These are phyloP conservation scores for Nemopilema nomurai DNA, from an alignment of 30 jellyfish, hydroid and myxozoan genomes.

Conservation along the genomic window DNA sequence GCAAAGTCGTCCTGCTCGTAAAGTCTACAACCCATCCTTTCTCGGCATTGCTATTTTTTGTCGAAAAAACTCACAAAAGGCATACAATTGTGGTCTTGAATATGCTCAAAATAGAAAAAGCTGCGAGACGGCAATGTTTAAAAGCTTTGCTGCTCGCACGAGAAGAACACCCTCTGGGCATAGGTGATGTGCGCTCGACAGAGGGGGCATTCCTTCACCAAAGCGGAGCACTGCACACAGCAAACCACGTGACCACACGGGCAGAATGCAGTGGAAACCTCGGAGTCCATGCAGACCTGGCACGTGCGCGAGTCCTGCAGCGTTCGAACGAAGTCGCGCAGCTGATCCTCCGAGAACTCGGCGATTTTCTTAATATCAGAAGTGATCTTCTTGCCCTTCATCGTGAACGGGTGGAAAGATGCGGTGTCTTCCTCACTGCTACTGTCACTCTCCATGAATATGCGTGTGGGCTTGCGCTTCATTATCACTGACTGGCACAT, in stretches of 20 bases:
- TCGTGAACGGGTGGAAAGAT: not conserved
- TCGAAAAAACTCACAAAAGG: not conserved
- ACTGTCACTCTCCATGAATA: slow-evolving; percentile 40
- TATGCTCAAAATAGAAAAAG: not conserved
- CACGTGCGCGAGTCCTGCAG: slow-evolving; percentile 88
- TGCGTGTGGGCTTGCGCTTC: slow-evolving; percentile 61
- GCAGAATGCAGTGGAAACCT: slow-evolving; percentile 95
- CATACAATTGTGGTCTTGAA: not conserved
- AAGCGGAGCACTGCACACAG: slow-evolving; percentile 94
- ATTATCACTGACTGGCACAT: slow-evolving; percentile 56
- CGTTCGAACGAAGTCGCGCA: slow-evolving; percentile 84
- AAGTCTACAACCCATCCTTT: not conserved
- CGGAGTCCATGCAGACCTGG: slow-evolving; percentile 97
- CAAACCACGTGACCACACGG: slow-evolving; percentile 99
- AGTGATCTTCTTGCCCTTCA: slow-evolving; percentile 32
- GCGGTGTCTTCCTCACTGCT: slow-evolving; percentile 43
- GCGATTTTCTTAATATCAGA: slow-evolving; percentile 54
- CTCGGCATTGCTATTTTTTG: not conserved
- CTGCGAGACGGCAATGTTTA: not conserved
- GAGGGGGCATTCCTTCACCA: slow-evolving; percentile 98
- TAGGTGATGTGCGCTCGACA: slow-evolving; percentile 96
- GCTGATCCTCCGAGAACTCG: slow-evolving; percentile 69
- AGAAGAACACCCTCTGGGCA: slow-evolving; percentile 96
- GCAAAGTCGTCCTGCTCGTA: too few species aligned
- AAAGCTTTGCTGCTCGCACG: slow-evolving; percentile 54